Evolutionary conservation across 2,797 vertebrate genomes (phyloP), one percentile per base, ranked within the genome.

Genomic region (Tachyglossus aculeatus): DNA sequence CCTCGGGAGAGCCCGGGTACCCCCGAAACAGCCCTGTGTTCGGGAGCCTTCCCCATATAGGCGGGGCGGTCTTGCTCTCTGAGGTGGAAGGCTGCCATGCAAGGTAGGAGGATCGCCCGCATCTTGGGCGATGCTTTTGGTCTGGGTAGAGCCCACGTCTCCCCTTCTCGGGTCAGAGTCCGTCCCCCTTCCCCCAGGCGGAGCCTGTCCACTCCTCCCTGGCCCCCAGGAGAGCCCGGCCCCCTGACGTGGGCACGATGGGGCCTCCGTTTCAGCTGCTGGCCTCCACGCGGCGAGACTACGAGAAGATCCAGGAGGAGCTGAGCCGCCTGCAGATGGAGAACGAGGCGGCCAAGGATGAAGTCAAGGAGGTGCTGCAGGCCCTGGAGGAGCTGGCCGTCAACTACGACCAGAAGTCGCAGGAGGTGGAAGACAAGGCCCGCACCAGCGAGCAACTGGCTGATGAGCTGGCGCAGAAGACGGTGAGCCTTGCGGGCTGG

Each of bases 381-480:
- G 98, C 98, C 1, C 89, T 99, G 81, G 98, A 99, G 74, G 98
- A 99, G 86, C 93, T 99, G 10, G 98, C 98, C 2, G 96, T 99
- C 74, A 99, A 99, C 84, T 99, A 99, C 0, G 98, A 99, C 90
- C 98, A 99, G 91, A 99, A 99, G 85, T 97, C 96, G 68, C 96
- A 98, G 67, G 96, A 98, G 80, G 95, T 95, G 62, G 96, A 99
- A 84, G 94, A 94, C 78, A 97, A 95, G 90, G 93, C 89, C 54
- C 91, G 88, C 65, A 86, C 90, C 88, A 97, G 96, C 5, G 89
- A 95, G 27, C 94, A 96, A 88, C 92, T 99, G 80, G 92, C 91
- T 0, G 95, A 98, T 3, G 97, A 98, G 83, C 93, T 99, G 13
- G 87, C 93, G 1, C 94, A 95, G 82, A 98, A 98, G 88, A 96